Base-by-base conservation (phyloP, 2,888 invertebrate genomes). In the Drosophila merina region DNA sequence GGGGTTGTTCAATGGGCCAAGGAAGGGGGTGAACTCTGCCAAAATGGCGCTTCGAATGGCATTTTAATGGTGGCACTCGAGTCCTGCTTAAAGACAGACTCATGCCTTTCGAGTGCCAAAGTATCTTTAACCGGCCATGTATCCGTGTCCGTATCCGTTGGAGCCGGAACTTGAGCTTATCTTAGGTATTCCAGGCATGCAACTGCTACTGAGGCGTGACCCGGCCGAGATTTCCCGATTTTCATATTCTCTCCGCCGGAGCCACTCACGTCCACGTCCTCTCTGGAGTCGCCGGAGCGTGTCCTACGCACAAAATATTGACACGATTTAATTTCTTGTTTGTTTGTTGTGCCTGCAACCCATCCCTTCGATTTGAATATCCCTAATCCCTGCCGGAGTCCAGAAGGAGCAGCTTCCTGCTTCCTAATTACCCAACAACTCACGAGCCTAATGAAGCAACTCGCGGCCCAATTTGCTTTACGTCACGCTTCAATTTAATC, bases 391-490 rank as follows among this genome's bases (percentile, higher is more conserved):
- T 72, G 69, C 69, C 58, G 5, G 10, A 58, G 47, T 45, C 50
- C 44, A 10, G 47, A 50, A 38, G 60, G 47, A 42, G 54, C 47
- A 60, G 66, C 74, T 68, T 71, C 67, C 73, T 42, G 40, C 57
- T 42, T 70, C 75, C 82, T 79, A 85, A 85, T 82, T 85, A 85
- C 72, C 78, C 77, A 76, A 88, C 89, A 90, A 90, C 83, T 90
- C 89, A 90, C 77, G 76, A 72, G 75, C 64, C 86, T 90, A 90
- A 90, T 90, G 90, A 80, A 79, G 89, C 90, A 86, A 60, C 74
- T 75, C 77, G 69, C 62, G 63, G 60, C 70, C 71, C 83, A 79
- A 83, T 89, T 89, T 88, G 87, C 79, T 78, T 73, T 50, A 60
- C 78, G 88, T 85, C 83, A 84, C 74, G 89, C 87, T 78, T 86